These are phyloP conservation scores for Silvanus unidentatus DNA, from an alignment of 2,888 invertebrate species.

Conservation along the genomic window DNA sequence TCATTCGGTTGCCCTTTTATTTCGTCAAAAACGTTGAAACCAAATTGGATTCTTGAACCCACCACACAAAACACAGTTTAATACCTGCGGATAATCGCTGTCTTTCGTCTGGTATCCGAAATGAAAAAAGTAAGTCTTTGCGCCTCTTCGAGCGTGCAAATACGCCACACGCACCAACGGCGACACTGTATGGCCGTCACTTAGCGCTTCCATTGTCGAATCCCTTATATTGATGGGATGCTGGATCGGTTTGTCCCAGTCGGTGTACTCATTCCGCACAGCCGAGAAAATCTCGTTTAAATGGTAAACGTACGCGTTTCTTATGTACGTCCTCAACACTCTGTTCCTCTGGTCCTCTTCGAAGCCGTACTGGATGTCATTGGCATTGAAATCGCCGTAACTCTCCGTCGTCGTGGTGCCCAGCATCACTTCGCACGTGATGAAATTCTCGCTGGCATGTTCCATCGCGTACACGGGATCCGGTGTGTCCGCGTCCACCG, in stretches of 20 bases:
- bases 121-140: slow-evolving; percentile 80
- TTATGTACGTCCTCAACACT: slow-evolving; percentile 78
- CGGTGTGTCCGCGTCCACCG: slow-evolving; percentile 52
- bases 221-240: slow-evolving; percentile 82
- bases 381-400: slow-evolving; percentile 66
- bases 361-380: slow-evolving; percentile 67
- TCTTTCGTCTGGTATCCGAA: slow-evolving; percentile 79
- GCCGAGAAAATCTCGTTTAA: slow-evolving; percentile 93
- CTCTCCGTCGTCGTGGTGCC: slow-evolving; percentile 72
- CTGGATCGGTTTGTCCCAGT: slow-evolving; percentile 87
- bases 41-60: no score
- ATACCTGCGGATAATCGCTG: slow-evolving; percentile 65
- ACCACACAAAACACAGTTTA: no score
- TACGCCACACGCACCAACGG: slow-evolving; percentile 75
- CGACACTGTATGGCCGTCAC: slow-evolving; percentile 88
- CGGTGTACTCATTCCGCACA: slow-evolving; percentile 89
- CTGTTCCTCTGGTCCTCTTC: slow-evolving; percentile 73
- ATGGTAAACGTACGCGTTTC: slow-evolving; percentile 92
- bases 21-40: no score
- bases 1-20: no score
- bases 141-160: slow-evolving; percentile 71
- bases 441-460: slow-evolving; percentile 62
- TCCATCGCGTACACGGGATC: slow-evolving; percentile 61
- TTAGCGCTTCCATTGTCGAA: slow-evolving; percentile 77
- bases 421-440: slow-evolving; percentile 64